phyloP scores from a whole-genome alignment of 2,113 vertebrate genomes.

The Pungitius pungitius region DNA sequence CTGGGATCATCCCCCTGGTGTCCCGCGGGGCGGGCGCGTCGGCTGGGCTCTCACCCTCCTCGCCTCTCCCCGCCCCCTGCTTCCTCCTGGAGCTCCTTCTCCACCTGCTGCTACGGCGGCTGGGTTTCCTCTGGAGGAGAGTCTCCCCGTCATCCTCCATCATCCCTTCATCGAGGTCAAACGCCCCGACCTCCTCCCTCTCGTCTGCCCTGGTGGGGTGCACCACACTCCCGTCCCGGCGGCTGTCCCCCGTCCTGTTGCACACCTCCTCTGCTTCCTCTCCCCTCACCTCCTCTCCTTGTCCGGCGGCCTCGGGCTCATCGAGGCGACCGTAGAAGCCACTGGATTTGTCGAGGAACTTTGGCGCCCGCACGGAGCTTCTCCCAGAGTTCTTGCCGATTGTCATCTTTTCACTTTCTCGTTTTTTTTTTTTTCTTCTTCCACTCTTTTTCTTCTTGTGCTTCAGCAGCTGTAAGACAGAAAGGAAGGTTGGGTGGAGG shows the following conservation, averaged over 20 bases:
- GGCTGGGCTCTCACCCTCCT: constrained; percentile 8
- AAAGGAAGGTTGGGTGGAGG: neutral
- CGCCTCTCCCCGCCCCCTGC: constrained; percentile 50
- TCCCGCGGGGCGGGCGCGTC: constrained; percentile 4
- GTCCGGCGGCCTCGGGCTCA: constrained; percentile 56
- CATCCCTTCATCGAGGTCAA: constrained; percentile 65
- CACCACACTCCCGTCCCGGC: neutral
- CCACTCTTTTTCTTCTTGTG: neutral
- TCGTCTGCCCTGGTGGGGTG: constrained; percentile 7
- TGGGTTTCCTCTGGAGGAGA: constrained; percentile 70
- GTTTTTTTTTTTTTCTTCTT: neutral
- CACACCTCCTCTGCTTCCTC: neutral
- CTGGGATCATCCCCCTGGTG: constrained; percentile 12
- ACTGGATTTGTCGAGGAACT: constrained; percentile 77
- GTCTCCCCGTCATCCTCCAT: constrained; percentile 76
- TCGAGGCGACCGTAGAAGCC: constrained; percentile 82
- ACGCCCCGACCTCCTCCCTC: constrained; percentile 46
- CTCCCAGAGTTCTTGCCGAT: constrained; percentile 79
- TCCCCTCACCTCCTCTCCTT: constrained; percentile 6
- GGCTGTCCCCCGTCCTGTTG: neutral
- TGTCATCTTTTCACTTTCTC: constrained; percentile 68
- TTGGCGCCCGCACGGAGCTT: constrained; percentile 70
- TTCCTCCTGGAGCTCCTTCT: constrained; percentile 76
- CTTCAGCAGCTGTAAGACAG: constrained; percentile 1
- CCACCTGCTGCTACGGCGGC: constrained; percentile 74